Conservation (phyloP, 2,888 invertebrate species). For the Cosmopolites sordidus region DNA sequence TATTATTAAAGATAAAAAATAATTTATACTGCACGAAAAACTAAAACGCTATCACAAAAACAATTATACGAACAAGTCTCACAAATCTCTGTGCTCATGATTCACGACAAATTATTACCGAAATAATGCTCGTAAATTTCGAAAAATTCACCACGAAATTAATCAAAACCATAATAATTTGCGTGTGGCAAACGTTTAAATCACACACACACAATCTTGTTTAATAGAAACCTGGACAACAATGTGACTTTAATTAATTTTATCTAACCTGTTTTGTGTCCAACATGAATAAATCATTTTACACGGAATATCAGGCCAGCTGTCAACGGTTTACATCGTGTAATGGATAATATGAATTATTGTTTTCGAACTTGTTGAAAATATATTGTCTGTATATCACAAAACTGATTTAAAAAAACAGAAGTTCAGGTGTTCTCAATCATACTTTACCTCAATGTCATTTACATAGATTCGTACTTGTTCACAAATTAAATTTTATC, state of each 20-base stretch:
- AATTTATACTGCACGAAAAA: neutral
- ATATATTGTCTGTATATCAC: neutral
- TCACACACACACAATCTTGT: conserved; percentile 19
- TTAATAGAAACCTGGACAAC: conserved; percentile 20
- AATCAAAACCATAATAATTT: conserved; percentile 9
- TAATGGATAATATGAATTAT: conserved; percentile 1
- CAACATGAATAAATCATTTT: conserved; percentile 20
- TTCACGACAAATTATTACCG: conserved; percentile 2
- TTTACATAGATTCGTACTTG: too few relatives aligned
- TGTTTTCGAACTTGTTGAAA: conserved; percentile 2
- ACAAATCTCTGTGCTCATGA: neutral
- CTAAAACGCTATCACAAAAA: neutral
- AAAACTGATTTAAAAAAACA: too few relatives aligned
- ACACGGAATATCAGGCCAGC: conserved; percentile 8
- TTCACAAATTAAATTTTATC: too few relatives aligned
- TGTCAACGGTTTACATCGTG: conserved; percentile 8
- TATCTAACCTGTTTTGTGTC: conserved; percentile 21
- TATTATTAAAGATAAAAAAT: neutral
- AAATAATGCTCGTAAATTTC: conserved; percentile 6
- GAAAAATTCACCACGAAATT: conserved; percentile 5
- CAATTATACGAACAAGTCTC: too few relatives aligned
- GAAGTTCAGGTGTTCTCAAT: too few relatives aligned
- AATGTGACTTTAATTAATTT: conserved; percentile 25
- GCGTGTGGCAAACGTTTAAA: conserved; percentile 18
- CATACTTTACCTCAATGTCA: too few relatives aligned